phyloP scores from a whole-genome alignment of 2,113 vertebrate genomes.

The Eulemur rufifrons region DNA sequence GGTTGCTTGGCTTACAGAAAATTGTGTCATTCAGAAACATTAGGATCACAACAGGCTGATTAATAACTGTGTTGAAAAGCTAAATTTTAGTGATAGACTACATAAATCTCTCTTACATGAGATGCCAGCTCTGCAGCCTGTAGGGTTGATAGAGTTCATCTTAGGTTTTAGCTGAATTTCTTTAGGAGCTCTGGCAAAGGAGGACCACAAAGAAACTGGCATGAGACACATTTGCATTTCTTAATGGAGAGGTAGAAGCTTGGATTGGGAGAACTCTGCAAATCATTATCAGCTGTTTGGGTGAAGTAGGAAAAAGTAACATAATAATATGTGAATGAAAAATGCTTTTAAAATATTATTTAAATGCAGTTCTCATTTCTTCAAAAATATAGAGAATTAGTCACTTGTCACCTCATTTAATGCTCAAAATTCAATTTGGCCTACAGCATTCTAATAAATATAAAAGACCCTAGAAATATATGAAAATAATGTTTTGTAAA shows the following conservation, averaged over 20 bases:
- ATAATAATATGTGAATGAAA: conserved; percentile 29
- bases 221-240: background rate
- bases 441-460: conserved; percentile 58
- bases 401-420: conserved; percentile 44
- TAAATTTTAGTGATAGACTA: conserved; percentile 44
- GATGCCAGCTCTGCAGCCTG: background rate
- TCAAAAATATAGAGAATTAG: conserved; percentile 1
- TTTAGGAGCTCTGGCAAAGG: background rate
- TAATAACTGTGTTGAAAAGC: conserved; percentile 60
- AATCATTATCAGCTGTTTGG: background rate
- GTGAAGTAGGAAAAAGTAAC: background rate
- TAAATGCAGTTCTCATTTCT: background rate
- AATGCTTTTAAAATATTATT: background rate
- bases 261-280: background rate
- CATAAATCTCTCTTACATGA: conserved; percentile 33
- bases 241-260: background rate
- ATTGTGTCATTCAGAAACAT: background rate
- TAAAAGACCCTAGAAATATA: conserved; percentile 47
- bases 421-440: conserved; percentile 47
- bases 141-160: background rate
- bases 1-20: background rate
- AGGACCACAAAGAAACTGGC: background rate
- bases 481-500: conserved; percentile 59
- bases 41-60: conserved; percentile 26
- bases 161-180: conserved; percentile 41